Percentiles rank a stretch among this genome's conserved stretches.
Evolutionary conservation across 2,797 vertebrate species (phyloP).

Genomic region (Xiphorhynchus erythropygius): DNA sequence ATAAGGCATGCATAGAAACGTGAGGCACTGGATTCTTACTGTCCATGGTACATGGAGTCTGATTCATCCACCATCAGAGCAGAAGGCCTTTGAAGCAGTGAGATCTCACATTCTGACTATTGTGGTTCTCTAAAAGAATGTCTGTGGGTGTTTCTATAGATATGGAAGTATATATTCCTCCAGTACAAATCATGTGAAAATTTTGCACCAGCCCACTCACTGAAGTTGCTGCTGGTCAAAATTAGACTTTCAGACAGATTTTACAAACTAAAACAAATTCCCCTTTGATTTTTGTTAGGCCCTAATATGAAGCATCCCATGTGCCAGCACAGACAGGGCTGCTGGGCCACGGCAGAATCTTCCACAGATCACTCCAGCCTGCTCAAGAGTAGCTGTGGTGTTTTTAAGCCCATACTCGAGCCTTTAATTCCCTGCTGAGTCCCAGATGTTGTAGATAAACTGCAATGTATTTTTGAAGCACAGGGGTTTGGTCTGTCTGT

Average conservation of each 20-base stretch:
- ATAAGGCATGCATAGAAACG: background rate
- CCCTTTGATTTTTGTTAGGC: background rate
- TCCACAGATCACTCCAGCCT: background rate
- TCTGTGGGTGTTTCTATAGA: conserved; percentile 37
- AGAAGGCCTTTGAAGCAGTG: background rate
- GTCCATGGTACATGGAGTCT: background rate
- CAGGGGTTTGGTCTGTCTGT: background rate
- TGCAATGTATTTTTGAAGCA: background rate
- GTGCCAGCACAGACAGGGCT: background rate
- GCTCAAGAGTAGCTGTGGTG: background rate
- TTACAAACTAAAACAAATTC: conserved; percentile 14
- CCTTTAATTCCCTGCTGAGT: background rate
- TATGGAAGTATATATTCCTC: conserved; percentile 41
- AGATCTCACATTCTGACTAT: background rate
- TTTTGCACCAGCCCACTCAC: conserved; percentile 42
- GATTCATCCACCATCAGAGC: background rate
- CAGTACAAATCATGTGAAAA: conserved; percentile 28
- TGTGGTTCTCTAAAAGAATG: conserved; percentile 31
- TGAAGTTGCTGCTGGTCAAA: conserved; percentile 30
- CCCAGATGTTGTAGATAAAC: background rate
- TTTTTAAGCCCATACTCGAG: background rate
- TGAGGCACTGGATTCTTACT: background rate
- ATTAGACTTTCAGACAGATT: conserved; percentile 34
- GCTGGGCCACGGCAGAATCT: background rate
- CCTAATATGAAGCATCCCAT: background rate